Evolutionary conservation across 2,113 vertebrate species (phyloP).

Genomic region (Misgurnus mizolepis): DNA sequence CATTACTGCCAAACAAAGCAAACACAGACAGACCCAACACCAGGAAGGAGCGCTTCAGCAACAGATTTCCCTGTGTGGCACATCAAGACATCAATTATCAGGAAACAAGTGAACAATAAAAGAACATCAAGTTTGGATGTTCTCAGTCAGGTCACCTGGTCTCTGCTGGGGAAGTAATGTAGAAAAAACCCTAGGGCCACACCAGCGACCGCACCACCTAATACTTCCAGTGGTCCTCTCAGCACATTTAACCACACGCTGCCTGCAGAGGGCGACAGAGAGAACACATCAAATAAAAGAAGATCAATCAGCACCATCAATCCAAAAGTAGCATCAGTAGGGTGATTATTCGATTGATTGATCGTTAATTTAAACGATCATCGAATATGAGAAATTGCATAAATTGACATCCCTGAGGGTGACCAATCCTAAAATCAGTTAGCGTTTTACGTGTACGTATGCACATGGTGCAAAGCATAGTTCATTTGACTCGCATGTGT

Average conservation of each 20-base stretch:
- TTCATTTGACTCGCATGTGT: too few species aligned
- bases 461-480: too few species aligned
- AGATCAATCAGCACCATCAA: too few species aligned
- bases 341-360: too few species aligned
- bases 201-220: conserved; percentile 81
- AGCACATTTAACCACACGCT: conserved; percentile 85
- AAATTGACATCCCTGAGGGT: too few species aligned
- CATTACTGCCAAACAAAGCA: conserved; percentile 84
- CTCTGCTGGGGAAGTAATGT: conserved; percentile 89
- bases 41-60: conserved; percentile 85
- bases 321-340: too few species aligned
- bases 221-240: conserved; percentile 86
- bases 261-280: conserved; percentile 70
- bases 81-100: background rate
- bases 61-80: conserved; percentile 67
- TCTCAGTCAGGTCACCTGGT: conserved; percentile 80
- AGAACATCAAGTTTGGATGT: too few species aligned
- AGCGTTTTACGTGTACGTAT: too few species aligned
- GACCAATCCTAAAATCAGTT: too few species aligned
- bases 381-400: too few species aligned
- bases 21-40: conserved; percentile 85
- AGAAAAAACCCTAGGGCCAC: conserved; percentile 85
- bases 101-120: background rate
- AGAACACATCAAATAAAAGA: background rate
- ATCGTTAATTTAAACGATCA: too few species aligned